Conservation (phyloP, 2,888 invertebrate species). For the Agriotes lineatus region DNA sequence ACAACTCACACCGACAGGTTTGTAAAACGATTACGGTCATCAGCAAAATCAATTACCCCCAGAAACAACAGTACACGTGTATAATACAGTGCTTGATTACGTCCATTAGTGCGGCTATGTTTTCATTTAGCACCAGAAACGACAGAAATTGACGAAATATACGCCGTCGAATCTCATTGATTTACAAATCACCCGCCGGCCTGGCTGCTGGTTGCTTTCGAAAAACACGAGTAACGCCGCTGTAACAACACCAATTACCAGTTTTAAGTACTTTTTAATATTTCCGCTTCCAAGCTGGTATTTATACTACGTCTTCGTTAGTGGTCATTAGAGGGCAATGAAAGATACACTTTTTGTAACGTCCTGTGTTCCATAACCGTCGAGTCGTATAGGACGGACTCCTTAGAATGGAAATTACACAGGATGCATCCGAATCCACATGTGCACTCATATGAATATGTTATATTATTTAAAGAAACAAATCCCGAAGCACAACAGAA, state of each 20-base stretch:
- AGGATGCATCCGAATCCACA: no score
- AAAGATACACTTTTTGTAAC: no score
- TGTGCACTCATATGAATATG: no score
- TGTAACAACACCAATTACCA: slow-evolving; percentile 7
- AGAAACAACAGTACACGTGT: slow-evolving; percentile 26
- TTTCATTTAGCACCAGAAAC: slow-evolving; percentile 26
- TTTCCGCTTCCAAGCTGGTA: slow-evolving; percentile 1
- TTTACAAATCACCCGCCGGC: slow-evolving; percentile 21
- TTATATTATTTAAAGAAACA: no score
- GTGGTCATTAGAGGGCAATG: no score
- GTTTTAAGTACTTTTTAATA: slow-evolving; percentile 19
- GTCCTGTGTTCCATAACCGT: no score
- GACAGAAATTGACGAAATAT: slow-evolving; percentile 22
- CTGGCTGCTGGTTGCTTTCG: not conserved
- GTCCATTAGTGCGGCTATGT: slow-evolving; percentile 33
- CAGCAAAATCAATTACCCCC: slow-evolving; percentile 23
- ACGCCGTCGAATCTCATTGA: slow-evolving; percentile 15
- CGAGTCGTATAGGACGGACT: no score
- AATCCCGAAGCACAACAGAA: no score
- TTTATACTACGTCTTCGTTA: slow-evolving; percentile 1
- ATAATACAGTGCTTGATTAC: slow-evolving; percentile 30
- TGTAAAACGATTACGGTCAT: slow-evolving; percentile 20
- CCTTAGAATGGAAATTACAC: no score
- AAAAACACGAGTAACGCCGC: slow-evolving; percentile 1
- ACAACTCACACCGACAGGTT: not conserved